A percentile compares a stretch with the other conserved stretches of the same genome.
phyloP scores from a whole-genome alignment of 2,797 vertebrate genomes.

The Pagetopsis macropterus region DNA sequence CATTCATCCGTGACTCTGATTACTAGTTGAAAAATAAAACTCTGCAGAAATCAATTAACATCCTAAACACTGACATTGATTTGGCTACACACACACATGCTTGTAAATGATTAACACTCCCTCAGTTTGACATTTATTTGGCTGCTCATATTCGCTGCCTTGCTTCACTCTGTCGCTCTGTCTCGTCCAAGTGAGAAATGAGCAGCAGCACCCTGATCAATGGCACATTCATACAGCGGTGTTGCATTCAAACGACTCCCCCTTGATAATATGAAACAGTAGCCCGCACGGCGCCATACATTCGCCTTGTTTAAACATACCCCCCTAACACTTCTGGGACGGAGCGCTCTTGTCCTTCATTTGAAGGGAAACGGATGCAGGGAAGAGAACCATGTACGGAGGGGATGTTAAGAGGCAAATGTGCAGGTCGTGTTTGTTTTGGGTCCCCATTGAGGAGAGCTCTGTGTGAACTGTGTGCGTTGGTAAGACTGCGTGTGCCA shows the following conservation, averaged over 20 bases:
- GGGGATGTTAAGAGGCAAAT: slow-evolving; percentile 42
- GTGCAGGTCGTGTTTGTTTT: slow-evolving; percentile 68
- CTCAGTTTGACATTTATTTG: slow-evolving; percentile 76
- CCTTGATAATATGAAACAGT: slow-evolving; percentile 53
- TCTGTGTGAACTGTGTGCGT: slow-evolving; percentile 43
- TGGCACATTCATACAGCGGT: slow-evolving; percentile 74
- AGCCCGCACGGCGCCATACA: slow-evolving; percentile 57
- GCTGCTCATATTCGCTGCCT: slow-evolving; percentile 57
- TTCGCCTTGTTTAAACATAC: slow-evolving; percentile 66
- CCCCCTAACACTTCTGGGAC: slow-evolving; percentile 47
- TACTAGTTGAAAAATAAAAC: slow-evolving; percentile 60
- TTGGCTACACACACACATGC: slow-evolving; percentile 35
- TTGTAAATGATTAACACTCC: slow-evolving; percentile 68
- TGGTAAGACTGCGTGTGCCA: slow-evolving; percentile 53
- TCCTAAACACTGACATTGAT: slow-evolving; percentile 66
- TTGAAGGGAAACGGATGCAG: slow-evolving; percentile 46
- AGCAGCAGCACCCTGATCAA: slow-evolving; percentile 71
- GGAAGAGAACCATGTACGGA: background rate
- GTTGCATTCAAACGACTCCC: slow-evolving; percentile 50
- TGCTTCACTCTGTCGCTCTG: slow-evolving; percentile 56
- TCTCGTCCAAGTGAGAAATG: slow-evolving; percentile 70
- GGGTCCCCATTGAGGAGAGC: slow-evolving; percentile 37
- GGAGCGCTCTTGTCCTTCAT: slow-evolving; percentile 41
- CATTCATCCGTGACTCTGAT: slow-evolving; percentile 49
- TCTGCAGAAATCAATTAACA: slow-evolving; percentile 72